These are phyloP conservation scores for Plectropomus leopardus DNA, from an alignment of 2,113 vertebrate species.

Conservation along the genomic window DNA sequence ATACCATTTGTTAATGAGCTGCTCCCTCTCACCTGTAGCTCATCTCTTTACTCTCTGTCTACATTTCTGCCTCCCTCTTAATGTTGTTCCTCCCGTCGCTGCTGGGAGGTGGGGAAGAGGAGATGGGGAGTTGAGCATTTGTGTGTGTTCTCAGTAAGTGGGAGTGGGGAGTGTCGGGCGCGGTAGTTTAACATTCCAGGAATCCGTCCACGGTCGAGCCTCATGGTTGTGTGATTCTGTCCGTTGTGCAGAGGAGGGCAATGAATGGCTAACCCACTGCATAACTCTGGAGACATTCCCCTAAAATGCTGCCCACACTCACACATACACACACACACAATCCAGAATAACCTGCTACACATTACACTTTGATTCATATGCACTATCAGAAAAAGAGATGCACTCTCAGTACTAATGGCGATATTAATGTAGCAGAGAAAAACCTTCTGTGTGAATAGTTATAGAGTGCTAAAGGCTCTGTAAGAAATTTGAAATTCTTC, in stretches of 20 bases:
- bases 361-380: conserved; percentile 45
- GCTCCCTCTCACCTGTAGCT: conserved; percentile 63
- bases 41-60: conserved; percentile 44
- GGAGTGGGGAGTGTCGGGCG: conserved; percentile 81
- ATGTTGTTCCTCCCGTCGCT: conserved; percentile 40
- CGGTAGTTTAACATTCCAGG: conserved; percentile 83
- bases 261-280: conserved; percentile 76
- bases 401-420: conserved; percentile 33
- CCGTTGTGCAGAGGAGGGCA: conserved; percentile 73
- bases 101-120: conserved; percentile 45
- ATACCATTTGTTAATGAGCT: conserved; percentile 58
- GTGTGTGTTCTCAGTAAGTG: conserved; percentile 74
- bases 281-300: conserved; percentile 80
- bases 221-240: conserved; percentile 79
- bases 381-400: conserved; percentile 22
- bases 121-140: conserved; percentile 62
- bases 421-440: conserved; percentile 60
- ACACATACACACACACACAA: conserved; percentile 42
- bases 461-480: conserved; percentile 35
- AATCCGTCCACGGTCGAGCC: conserved; percentile 78
- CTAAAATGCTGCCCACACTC: conserved; percentile 70
- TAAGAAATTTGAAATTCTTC: conserved; percentile 42
- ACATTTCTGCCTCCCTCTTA: conserved; percentile 30
- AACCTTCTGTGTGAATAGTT: conserved; percentile 28
- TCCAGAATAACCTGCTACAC: conserved; percentile 40